Base-by-base conservation (phyloP, 1,140 invertebrate genomes). In the Aphaenogaster floridana region DNA sequence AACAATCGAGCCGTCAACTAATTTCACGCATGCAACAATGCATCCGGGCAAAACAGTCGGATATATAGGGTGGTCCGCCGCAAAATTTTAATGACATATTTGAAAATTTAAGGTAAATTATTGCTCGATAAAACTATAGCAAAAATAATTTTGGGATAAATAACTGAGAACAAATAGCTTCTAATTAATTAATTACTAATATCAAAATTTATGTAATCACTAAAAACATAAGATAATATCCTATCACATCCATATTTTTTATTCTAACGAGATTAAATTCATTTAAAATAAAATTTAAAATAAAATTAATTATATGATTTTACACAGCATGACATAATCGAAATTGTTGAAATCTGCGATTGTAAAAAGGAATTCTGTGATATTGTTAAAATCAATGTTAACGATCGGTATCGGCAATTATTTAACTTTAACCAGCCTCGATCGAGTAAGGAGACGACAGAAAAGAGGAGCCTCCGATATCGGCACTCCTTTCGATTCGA, bases 381-480 rank as follows among this genome's bases (percentile, higher is more conserved):
- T 45, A 34, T 57, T 34, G 21, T 45, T 34, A 61, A 13, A 11
- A n/a, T 81, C 79, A 45, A 57, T 71, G 5, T 80, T 80, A 54
- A 50, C 34, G 48, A 54, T 17, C 15, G 15, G 28, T 61, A 36
- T 68, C 59, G 61, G 15, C 34, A 52, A 64, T 54, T 63, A 69
- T 74, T 86, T 54, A 54, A 71, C n/a, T 63, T 83, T 78, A 87
- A 74, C 34, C 57, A 79, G n/a, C 11, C 57, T 42, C 54, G 48
- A 78, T 87, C 45, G 77, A 39, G 50, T 72, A 45, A 50, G 79
- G 77, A 50, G 54, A n/a, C 39, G 48, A 48, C 66, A 69, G 81
- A 59, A 81, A 78, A 83, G 64, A 83, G 48, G 71, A 57, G 71
- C 42, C 28, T 36, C 42, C 61, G 84, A 90, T 89, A 90, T 81